Base-by-base conservation (phyloP, 2,113 vertebrate species). In the Xyrauchen texanus region DNA sequence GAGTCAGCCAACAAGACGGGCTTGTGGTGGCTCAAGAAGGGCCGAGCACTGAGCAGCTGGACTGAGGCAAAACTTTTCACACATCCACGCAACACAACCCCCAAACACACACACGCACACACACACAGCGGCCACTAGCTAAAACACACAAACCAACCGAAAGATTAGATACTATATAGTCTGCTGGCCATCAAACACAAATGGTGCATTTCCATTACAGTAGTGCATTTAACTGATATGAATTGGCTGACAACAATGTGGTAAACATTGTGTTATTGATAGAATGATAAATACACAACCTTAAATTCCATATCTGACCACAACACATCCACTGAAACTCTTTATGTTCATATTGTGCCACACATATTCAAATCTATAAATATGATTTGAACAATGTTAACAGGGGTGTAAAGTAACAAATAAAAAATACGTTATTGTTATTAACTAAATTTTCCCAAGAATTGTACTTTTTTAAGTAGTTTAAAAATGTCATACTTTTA, bases 1-100 rank as follows among this genome's bases (percentile, higher is more conserved):
- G 77, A 69, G 63, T 80, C 77, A 82, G 86, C 89, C 87, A 89
- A 87, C 77, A 62, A 85, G 83, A 84, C 79, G 74, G 88, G 85
- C 86, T 2, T 21, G 44, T 4, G 5, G 77, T 76, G 68, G 72
- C 60, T 85, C 75, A 78, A 83, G 82, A 84, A 88, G 79, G 49
- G 67, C 12, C 9, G 68, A 88, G 85, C 77, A 76, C 74, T 84
- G 87, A 86, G 85, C 87, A 89, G 90, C 88, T 87, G 89, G 80
- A 90, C 80, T 67, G 62, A 80, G 75, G 77, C 66, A 85, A 66
- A 82, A 72, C 70, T 75, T 72, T 83, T 34, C 86, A 87, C 73
- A 79, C 64, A 77, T 64, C 53, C 61, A 52, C 52, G 66, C 49
- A 76, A 78, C 64, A 76, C 61, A 75, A 69, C 34, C 64, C 12